phyloP scores from a whole-genome alignment of 2,797 vertebrate species.

The Danio tinwini region DNA sequence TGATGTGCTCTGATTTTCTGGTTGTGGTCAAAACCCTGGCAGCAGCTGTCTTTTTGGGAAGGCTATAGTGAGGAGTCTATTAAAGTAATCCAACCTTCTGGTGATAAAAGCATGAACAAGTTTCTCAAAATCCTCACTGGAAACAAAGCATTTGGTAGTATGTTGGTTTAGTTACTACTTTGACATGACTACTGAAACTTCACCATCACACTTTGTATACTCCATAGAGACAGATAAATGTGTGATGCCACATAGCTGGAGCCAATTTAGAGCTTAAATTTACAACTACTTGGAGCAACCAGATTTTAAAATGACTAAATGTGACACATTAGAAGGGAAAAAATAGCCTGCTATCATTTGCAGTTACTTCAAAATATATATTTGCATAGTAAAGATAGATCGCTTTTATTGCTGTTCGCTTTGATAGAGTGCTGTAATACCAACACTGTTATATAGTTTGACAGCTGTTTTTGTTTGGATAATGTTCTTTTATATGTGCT shows the following conservation, averaged over 20 bases:
- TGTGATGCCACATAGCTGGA: neutral
- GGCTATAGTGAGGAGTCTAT: too few species aligned
- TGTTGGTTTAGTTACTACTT: too few species aligned
- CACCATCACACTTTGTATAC: too few species aligned
- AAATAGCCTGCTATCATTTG: neutral
- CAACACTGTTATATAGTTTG: neutral
- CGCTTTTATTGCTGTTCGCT: neutral
- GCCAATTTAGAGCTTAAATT: neutral
- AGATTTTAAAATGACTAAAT: neutral
- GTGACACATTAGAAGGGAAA: neutral
- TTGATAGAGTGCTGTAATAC: neutral
- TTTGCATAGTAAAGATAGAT: neutral
- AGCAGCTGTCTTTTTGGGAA: too few species aligned
- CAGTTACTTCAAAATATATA: neutral
- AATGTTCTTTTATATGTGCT: neutral
- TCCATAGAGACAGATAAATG: too few species aligned
- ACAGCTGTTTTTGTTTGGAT: neutral
- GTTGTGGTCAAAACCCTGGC: too few species aligned
- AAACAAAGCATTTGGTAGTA: too few species aligned
- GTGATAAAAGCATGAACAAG: too few species aligned
- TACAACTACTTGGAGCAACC: neutral
- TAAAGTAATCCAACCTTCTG: too few species aligned
- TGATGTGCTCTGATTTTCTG: too few species aligned
- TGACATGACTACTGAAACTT: too few species aligned
- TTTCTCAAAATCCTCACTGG: too few species aligned